Evolutionary conservation across 2,113 vertebrate genomes (phyloP).

Genomic region (Ia io): DNA sequence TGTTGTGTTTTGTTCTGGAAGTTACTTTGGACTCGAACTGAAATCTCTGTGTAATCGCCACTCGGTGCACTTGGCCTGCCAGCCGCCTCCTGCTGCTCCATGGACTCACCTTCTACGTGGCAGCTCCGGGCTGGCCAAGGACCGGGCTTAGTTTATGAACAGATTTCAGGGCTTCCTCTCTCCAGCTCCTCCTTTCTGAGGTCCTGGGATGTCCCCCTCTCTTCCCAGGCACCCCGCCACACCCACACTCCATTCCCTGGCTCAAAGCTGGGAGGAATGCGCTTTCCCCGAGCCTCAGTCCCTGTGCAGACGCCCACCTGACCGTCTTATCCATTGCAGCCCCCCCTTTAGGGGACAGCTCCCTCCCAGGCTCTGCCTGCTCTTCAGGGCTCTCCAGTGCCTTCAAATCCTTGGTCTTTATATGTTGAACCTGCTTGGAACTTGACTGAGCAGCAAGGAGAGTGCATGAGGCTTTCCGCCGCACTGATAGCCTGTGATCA

Average conservation of each 20-base stretch:
- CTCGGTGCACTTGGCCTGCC: neutral
- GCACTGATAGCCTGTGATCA: rapidly evolving
- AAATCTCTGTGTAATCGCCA: neutral
- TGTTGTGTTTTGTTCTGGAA: neutral
- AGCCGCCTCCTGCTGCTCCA: neutral
- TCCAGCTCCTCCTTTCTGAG: neutral
- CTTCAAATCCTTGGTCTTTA: rapidly evolving
- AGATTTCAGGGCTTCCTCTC: neutral
- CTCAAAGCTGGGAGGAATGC: rapidly evolving
- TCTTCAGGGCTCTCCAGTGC: neutral
- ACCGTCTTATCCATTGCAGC: neutral
- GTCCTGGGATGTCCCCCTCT: rapidly evolving
- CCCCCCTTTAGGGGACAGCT: too few species aligned
- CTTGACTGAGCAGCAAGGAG: neutral
- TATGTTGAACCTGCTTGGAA: rapidly evolving
- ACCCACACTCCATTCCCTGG: neutral
- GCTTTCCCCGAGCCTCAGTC: neutral
- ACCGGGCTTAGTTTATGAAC: neutral
- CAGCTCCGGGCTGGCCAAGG: neutral
- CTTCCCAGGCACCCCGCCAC: neutral
- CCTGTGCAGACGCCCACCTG: rapidly evolving
- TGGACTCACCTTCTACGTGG: rapidly evolving
- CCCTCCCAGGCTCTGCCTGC: neutral
- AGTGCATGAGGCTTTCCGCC: rapidly evolving
- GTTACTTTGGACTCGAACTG: neutral